A percentile compares a stretch with the other conserved stretches of the same genome.
These are phyloP conservation scores for Rhombomys opimus DNA, from an alignment of 2,113 vertebrate genomes.

Conservation along the genomic window DNA sequence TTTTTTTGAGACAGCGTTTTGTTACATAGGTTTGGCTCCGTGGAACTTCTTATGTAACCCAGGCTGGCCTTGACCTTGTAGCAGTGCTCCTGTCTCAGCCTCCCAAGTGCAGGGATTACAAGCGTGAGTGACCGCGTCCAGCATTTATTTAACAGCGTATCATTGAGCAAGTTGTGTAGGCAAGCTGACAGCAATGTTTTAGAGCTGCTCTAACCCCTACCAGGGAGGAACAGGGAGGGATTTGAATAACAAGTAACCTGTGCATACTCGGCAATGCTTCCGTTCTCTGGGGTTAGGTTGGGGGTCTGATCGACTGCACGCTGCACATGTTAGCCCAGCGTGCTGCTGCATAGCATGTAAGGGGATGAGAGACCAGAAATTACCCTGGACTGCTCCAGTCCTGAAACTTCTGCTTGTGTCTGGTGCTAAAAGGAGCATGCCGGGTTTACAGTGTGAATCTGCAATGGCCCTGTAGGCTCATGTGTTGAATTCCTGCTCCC, in stretches of 20 bases:
- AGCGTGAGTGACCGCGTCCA: neutral
- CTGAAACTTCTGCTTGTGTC: neutral
- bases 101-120: neutral
- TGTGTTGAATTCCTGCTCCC: neutral
- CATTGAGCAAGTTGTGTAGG: neutral
- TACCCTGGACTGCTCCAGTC: neutral
- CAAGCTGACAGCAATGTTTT: neutral
- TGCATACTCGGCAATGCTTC: neutral
- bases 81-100: neutral
- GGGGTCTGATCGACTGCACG: conserved; percentile 7
- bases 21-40: neutral
- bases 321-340: neutral
- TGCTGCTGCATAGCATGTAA: neutral
- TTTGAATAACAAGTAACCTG: conserved; percentile 28
- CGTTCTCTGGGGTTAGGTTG: conserved; percentile 22
- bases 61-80: neutral
- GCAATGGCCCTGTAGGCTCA: no score
- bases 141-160: neutral
- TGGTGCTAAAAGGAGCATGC: neutral
- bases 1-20: neutral
- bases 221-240: conserved; percentile 30
- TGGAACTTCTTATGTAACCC: neutral
- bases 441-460: neutral
- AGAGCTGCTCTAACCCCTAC: neutral
- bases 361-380: conserved; percentile 40